Evolutionary conservation across 2,888 invertebrate species (phyloP), one percentile per base, ranked within the genome.

Genomic region (Macrophya alboannulata): DNA sequence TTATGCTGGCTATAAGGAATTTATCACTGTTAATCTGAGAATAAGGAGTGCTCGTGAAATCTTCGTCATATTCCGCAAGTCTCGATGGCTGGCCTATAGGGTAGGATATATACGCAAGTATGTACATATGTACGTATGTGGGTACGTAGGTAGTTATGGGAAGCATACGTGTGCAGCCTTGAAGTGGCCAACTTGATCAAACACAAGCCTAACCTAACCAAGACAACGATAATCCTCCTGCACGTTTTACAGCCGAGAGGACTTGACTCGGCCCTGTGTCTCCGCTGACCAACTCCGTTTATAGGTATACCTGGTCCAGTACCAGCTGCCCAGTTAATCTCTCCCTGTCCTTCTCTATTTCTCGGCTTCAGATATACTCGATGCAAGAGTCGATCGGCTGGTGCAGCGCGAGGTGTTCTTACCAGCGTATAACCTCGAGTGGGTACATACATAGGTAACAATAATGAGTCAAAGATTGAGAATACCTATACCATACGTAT

Each of bases 201-300:
- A 74, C 45, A 25, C 74, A n/a, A 74, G 43, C 21, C 31, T 31
- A 31, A 31, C 31, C 31, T 17, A 12, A 45, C 77, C 17, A 77
- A 48, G 55, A 77, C 55, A 17, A 15, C 55, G 55, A 77, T 37
- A 77, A 77, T 43, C 31, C 31, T 31, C 76, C 51, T 51, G 43
- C 31, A 77, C 48, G n/a, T 31, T n/a, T n/a, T 40, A 71, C 31
- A 43, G 25, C 76, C 15, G 48, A 21, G 45, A 25, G 31, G 31
- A 77, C 48, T 77, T 77, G 77, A 77, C 51, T 77, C 77, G 45
- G 48, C 48, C n/a, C 31, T 55, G 51, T 77, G 48, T 51, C 51
- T 55, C 77, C 77, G 77, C 10, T 21, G 17, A 21, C 10, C 81
- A 81, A 62, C 81, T 81, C 81, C 62, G 81, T 81, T 81, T 81